Percentiles rank a stretch among this genome's conserved stretches.
Evolutionary conservation across 2,113 vertebrate genomes (phyloP).

Genomic region (Mobula birostris): DNA sequence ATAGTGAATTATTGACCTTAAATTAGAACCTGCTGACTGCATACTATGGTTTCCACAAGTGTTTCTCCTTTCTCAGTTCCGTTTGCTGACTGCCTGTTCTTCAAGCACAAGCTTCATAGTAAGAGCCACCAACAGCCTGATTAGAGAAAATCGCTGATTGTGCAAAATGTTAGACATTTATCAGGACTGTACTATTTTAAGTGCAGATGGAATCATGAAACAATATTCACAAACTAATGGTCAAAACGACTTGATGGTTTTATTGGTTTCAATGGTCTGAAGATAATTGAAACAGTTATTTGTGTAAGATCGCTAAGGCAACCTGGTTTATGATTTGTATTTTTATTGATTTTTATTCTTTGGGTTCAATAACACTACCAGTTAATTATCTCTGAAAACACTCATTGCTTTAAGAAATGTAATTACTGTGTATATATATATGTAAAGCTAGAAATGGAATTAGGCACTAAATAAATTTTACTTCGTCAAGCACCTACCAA

Average conservation of each 20-base stretch:
- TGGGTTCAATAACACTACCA: not conserved
- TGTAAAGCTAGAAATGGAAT: not conserved
- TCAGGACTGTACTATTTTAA: not conserved
- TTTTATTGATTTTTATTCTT: not conserved
- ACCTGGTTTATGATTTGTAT: not conserved
- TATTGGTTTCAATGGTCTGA: not conserved
- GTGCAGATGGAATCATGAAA: not conserved
- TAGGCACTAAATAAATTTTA: not conserved
- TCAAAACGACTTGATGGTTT: not conserved
- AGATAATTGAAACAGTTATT: not conserved
- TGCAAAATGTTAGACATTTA: not conserved
- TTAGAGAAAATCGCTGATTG: not conserved
- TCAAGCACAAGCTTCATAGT: not conserved
- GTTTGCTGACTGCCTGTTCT: not conserved
- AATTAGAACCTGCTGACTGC: no score
- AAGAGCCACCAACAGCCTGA: not conserved
- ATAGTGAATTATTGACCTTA: no score
- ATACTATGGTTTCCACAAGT: no score
- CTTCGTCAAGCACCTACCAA: not conserved
- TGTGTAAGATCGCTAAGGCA: not conserved
- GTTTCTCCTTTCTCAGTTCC: not conserved
- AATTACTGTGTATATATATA: not conserved
- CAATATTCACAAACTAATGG: not conserved
- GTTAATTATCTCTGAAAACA: not conserved
- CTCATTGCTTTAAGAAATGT: not conserved